Base-by-base conservation (phyloP, 2,888 invertebrate species). In the Drosophila rubida region DNA sequence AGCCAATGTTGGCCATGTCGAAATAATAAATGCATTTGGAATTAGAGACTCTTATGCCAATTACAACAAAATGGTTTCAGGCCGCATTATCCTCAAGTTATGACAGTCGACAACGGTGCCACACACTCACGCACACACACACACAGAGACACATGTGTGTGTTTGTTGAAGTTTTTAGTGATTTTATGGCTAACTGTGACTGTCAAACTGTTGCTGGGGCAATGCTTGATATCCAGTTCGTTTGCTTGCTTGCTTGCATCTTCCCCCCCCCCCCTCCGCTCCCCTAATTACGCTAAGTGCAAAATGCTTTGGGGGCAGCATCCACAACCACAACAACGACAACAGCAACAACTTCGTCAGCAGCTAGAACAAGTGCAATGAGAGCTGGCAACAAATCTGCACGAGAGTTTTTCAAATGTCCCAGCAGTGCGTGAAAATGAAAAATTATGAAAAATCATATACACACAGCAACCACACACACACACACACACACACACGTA, bases 31-130 rank as follows among this genome's bases (percentile, higher is more conserved):
- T 86, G 84, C 79, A 77, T 75, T 86, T 69, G 81, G 77, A 72
- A 79, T 84, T 84, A 84, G 81, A 84, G 86, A 78, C 80, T 80
- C 79, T 83, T 84, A 79, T 63, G 81, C 81, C 87, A 84, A 84
- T 86, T 84, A 86, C 79, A 86, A 79, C 84, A 86, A 89, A 89
- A 85, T 79, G 76, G 75, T 89, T 89, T 89, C 80, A 88, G 87
- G 83, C 83, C 78, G 79, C 77, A 90, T 90, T 90, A 89, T 87
- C 88, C 89, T 81, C 73, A 75, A 81, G 83, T 89, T 89, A 89
- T 90, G 90, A 89, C 90, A 88, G 85, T 65, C 50, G 69, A 58
- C 63, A 51, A 55, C 60, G 59, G 46, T 69, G 61, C 41, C 27
- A 51, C 41, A 30, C 53, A 51, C 35, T 11, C 27, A 45, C 16